phyloP scores from a whole-genome alignment of 2,797 vertebrate species.

The Moxostoma hubbsi region DNA sequence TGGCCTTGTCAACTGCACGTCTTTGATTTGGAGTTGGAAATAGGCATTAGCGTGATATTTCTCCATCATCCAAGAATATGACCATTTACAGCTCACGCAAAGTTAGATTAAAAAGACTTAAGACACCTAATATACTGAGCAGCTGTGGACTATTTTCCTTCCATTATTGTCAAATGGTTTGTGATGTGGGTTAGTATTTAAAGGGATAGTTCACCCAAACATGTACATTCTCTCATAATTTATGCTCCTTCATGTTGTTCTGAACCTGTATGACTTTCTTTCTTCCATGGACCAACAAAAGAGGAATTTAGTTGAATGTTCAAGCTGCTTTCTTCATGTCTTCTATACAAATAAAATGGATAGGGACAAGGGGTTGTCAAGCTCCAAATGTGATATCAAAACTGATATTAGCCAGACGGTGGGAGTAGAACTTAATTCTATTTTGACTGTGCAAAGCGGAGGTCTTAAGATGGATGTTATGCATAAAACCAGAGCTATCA shows the following conservation, averaged over 20 bases:
- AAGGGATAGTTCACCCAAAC: neutral
- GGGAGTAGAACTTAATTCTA: slow-evolving; percentile 28
- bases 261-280: no score
- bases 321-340: no score
- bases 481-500: slow-evolving; percentile 45
- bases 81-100: slow-evolving; percentile 47
- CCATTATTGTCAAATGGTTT: slow-evolving; percentile 67
- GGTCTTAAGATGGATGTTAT: slow-evolving; percentile 39
- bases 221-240: no score
- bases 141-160: slow-evolving; percentile 70
- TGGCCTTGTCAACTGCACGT: slow-evolving; percentile 40
- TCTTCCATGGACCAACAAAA: no score
- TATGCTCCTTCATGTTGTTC: no score
- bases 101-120: slow-evolving; percentile 66
- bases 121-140: slow-evolving; percentile 69
- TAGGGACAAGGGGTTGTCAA: no score
- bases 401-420: slow-evolving; percentile 52
- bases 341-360: no score
- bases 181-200: slow-evolving; percentile 59
- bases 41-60: slow-evolving; percentile 61
- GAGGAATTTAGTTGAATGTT: no score
- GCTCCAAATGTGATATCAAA: neutral
- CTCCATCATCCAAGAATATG: slow-evolving; percentile 60
- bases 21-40: slow-evolving; percentile 67
- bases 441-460: slow-evolving; percentile 34